Percentiles rank a stretch among this genome's conserved stretches.
Evolutionary conservation across 2,888 invertebrate species (phyloP).

Genomic region (Oscheius sp.): DNA sequence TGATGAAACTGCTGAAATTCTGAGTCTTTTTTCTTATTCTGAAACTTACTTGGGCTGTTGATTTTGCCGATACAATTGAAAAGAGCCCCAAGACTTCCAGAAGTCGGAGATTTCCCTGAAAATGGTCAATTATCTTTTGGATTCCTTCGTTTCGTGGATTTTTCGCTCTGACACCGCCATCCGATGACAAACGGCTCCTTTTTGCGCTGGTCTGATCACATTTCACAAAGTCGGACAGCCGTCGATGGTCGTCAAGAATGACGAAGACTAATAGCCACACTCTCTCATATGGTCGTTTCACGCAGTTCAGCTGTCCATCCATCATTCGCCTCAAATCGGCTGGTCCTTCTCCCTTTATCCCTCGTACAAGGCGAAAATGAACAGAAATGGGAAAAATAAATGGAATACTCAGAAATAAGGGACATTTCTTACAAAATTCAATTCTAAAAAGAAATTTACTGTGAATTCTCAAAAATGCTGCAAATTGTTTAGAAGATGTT

Average conservation of each 20-base stretch:
- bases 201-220: neutral
- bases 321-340: slow-evolving; percentile 31
- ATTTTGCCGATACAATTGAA: slow-evolving; percentile 28
- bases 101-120: neutral
- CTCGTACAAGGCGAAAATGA: neutral
- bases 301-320: slow-evolving; percentile 29
- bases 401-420: no score
- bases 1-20: slow-evolving; percentile 1
- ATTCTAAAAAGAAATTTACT: no score
- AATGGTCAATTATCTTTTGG: no score
- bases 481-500: no score
- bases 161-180: neutral
- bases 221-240: neutral
- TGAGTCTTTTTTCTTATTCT: neutral
- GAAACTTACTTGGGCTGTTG: neutral
- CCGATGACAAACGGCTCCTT: neutral
- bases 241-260: slow-evolving; percentile 22
- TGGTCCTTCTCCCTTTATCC: slow-evolving; percentile 1
- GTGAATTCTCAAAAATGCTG: no score
- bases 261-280: slow-evolving; percentile 30
- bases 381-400: no score
- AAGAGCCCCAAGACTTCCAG: slow-evolving; percentile 13
- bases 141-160: neutral
- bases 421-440: no score
- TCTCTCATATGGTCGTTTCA: slow-evolving; percentile 31